Percentiles rank a stretch among this genome's conserved stretches.
Evolutionary conservation across 1,140 invertebrate species (phyloP).

Genomic region (Zaprionus taronus): DNA sequence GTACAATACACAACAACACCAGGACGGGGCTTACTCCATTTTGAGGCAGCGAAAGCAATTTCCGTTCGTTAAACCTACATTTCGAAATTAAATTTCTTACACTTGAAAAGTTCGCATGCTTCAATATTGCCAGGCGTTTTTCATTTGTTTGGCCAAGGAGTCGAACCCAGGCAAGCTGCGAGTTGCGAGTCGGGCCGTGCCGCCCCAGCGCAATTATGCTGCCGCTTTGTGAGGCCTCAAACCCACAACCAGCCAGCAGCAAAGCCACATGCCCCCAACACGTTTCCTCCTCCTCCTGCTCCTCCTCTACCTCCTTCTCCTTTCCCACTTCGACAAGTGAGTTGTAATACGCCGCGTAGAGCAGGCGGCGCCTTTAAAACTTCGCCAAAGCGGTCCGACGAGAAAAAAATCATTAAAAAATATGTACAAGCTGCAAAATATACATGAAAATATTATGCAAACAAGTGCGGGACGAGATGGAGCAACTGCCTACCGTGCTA

Average conservation of each 20-base stretch:
- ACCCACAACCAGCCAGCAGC: constrained; percentile 10
- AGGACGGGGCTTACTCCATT: constrained; percentile 57
- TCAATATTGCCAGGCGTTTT: constrained; percentile 72
- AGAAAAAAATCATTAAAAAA: constrained; percentile 67
- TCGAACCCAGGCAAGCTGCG: not conserved
- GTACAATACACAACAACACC: constrained; percentile 26
- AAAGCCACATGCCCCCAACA: constrained; percentile 4
- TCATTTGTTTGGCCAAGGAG: constrained; percentile 55
- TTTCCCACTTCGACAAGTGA: constrained; percentile 38
- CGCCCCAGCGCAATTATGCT: constrained; percentile 11
- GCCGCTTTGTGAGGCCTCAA: constrained; percentile 29
- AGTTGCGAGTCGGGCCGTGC: not conserved
- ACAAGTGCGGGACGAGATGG: constrained; percentile 56
- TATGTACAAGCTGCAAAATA: constrained; percentile 71
- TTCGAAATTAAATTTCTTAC: constrained; percentile 83
- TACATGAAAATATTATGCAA: constrained; percentile 74
- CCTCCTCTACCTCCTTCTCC: not conserved
- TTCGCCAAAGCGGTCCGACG: constrained; percentile 35
- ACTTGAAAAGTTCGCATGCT: constrained; percentile 77
- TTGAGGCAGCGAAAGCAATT: constrained; percentile 76
- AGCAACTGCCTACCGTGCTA: constrained; percentile 16
- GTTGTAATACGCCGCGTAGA: constrained; percentile 50
- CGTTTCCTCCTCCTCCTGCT: not conserved
- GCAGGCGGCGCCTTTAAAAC: constrained; percentile 41
- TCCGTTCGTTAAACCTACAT: constrained; percentile 83